These are phyloP conservation scores for Origma solitaria DNA, from an alignment of 2,113 vertebrate species.

Conservation along the genomic window DNA sequence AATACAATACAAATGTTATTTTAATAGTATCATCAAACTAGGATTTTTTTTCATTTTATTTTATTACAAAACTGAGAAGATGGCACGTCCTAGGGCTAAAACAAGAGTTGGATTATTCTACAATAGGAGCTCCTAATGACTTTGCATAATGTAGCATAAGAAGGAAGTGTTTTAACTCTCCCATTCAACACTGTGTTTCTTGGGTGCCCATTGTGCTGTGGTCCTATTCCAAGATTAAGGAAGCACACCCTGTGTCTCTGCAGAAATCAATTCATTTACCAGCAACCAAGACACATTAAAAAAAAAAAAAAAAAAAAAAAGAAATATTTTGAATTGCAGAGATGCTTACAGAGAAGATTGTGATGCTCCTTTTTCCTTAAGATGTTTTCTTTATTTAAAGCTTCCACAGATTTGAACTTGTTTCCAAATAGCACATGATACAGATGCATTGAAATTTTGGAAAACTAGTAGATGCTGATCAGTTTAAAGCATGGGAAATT, in stretches of 20 bases:
- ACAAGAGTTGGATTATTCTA: not conserved
- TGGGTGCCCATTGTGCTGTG: not conserved
- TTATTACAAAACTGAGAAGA: not conserved
- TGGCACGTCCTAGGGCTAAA: not conserved
- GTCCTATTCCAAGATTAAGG: not conserved
- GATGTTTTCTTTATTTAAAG: not conserved
- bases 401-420: not conserved
- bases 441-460: fast-evolving
- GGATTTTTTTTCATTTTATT: not conserved
- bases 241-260: not conserved
- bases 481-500: not conserved
- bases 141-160: not conserved
- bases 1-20: not conserved
- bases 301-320: not conserved
- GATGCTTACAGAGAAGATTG: not conserved
- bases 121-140: not conserved
- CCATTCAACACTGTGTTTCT: not conserved
- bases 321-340: not conserved
- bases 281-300: fast-evolving
- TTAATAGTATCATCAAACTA: not conserved
- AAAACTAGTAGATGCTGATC: not conserved
- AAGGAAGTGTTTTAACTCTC: not conserved
- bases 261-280: not conserved
- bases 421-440: not conserved
- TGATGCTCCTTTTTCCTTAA: not conserved